Base-by-base conservation (phyloP, 2,888 invertebrate genomes). In the Exocentrus adspersus region DNA sequence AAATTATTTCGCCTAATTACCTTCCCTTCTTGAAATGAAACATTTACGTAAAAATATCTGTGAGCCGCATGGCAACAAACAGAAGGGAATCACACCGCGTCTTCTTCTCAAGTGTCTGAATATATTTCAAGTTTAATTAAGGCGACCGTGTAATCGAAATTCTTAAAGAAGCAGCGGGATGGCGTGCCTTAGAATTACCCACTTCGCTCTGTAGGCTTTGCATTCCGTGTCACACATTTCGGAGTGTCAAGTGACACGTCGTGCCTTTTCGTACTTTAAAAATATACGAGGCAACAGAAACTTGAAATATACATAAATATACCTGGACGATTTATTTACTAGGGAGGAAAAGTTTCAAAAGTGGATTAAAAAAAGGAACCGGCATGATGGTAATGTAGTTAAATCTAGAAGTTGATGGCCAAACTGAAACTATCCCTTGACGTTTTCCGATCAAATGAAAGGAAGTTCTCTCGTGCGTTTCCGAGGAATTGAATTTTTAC, bases 61-160 rank as follows among this genome's bases (percentile, higher is more conserved):
- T n/a, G 19, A 54, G 14, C 12, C 16, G 42, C 19, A 12, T 20
- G n/a, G 37, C 41, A 21, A 20, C 37, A 24, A 9, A 53, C 2
- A 37, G 16, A 17, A 17, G 19, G 19, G 37, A 3, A 24, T 5
- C 3, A 5, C 24, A 41, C 19, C 41, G 10, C 21, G 53, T 17
- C 53, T 20, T 54, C 21, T 53, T 53, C 42, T 54, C 17, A 10
- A 69, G 66, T 63, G 66, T 69, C 64, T 65, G 67, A 69, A 71
- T 69, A 69, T 68, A 71, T 71, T 69, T 69, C 62, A 64, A 64
- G 68, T 69, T 71, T 71, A 71, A 71, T 71, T 71, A 71, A 71
- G 69, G 65, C 69, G 64, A 56, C 68, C 62, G 62, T 67, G 59
- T 66, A 66, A 69, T 71, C 67, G 65, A 62, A 67, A 69, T 69